Conservation (phyloP, 2,113 vertebrate genomes). For the Polyodon spathula region DNA sequence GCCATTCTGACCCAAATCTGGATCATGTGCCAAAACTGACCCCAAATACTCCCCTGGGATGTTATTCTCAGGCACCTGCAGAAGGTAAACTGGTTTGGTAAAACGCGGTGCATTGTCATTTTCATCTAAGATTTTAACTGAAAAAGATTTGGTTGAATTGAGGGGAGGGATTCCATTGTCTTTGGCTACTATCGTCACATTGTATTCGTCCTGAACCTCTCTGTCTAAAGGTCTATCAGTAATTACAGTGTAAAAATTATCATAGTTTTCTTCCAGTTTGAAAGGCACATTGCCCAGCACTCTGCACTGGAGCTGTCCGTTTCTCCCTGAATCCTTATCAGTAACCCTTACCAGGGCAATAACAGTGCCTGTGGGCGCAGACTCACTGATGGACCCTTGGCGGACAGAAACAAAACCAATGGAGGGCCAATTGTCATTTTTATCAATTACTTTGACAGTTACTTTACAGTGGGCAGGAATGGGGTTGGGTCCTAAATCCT, state of each 20-base stretch:
- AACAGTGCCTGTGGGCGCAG: slow-evolving; percentile 85
- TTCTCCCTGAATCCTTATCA: slow-evolving; percentile 88
- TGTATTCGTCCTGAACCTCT: slow-evolving; percentile 87
- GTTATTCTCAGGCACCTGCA: slow-evolving; percentile 95
- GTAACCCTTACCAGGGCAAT: slow-evolving; percentile 91
- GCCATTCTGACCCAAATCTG: slow-evolving; percentile 89
- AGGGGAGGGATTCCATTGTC: slow-evolving; percentile 86
- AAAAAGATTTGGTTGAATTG: slow-evolving; percentile 92
- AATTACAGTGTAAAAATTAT: slow-evolving; percentile 93
- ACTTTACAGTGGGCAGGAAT: slow-evolving; percentile 97
- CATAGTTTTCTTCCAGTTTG: slow-evolving; percentile 91
- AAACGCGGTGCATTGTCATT: slow-evolving; percentile 94
- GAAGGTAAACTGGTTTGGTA: slow-evolving; percentile 85
- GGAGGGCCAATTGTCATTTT: slow-evolving; percentile 91
- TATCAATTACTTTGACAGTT: slow-evolving; percentile 87
- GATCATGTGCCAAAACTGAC: slow-evolving; percentile 88
- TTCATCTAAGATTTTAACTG: slow-evolving; percentile 87
- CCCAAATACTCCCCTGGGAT: slow-evolving; percentile 94
- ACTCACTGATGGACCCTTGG: slow-evolving; percentile 96
- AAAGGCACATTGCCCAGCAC: slow-evolving; percentile 86
- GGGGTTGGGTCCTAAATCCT: slow-evolving; percentile 91
- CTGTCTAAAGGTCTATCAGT: slow-evolving; percentile 87
- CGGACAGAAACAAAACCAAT: slow-evolving; percentile 93
- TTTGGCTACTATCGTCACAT: slow-evolving; percentile 90
- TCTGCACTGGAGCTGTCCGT: slow-evolving; percentile 88